Conservation (phyloP, 2,113 vertebrate species). For the Anseranas semipalmata region DNA sequence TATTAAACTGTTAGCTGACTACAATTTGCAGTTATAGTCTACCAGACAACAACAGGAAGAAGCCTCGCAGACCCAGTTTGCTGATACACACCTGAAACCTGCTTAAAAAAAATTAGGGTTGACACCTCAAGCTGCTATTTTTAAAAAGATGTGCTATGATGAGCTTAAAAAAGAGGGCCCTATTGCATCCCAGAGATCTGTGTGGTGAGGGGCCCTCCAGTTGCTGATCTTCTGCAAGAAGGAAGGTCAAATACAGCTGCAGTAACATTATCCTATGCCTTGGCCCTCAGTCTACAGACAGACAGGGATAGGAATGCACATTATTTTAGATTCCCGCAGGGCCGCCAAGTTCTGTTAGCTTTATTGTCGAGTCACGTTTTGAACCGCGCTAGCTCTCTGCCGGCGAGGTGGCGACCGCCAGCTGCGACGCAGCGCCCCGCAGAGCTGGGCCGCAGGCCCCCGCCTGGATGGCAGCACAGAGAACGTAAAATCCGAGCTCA, state of each 20-base stretch:
- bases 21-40: neutral
- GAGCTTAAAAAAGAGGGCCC: conserved; percentile 48
- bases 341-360: neutral
- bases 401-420: neutral
- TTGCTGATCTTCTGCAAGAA: conserved; percentile 9
- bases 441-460: neutral
- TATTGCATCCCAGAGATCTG: conserved; percentile 22
- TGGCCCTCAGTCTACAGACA: neutral
- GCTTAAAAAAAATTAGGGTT: conserved; percentile 27
- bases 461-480: accelerated
- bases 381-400: neutral
- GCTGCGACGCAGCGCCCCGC: neutral
- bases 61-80: conserved; percentile 38
- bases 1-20: neutral
- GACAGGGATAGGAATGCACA: accelerated
- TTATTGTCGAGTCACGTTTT: neutral
- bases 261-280: conserved; percentile 38
- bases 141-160: conserved; percentile 42
- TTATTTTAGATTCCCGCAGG: neutral
- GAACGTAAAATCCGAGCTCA: neutral
- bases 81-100: conserved; percentile 26
- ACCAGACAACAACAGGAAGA: conserved; percentile 12
- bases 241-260: conserved; percentile 53
- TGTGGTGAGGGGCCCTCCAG: conserved; percentile 21
- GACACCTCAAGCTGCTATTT: conserved; percentile 51